phyloP scores from a whole-genome alignment of 30 jellyfish, hydroid and myxozoan genomes.

The Haliclystus octoradiatus region DNA sequence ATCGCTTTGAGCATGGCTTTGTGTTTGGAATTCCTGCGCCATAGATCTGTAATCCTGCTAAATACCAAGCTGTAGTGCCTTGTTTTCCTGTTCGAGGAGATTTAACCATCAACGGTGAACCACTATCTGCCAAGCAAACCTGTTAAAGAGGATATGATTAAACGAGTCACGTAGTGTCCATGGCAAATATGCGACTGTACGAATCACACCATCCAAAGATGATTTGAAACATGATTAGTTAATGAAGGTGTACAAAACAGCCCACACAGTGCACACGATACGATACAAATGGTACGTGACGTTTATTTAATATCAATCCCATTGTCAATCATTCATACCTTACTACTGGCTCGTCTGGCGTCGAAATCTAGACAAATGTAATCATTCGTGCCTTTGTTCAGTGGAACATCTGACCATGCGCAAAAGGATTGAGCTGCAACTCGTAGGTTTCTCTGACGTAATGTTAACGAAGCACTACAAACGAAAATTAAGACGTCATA shows the following conservation, averaged over 20 bases:
- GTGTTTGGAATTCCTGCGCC: slow-evolving; percentile 38
- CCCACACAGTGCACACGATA: too few relatives aligned
- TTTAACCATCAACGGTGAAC: slow-evolving; percentile 34
- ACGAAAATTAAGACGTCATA: neutral
- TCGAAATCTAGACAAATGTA: too few relatives aligned
- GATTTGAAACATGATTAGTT: too few relatives aligned
- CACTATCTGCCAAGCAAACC: slow-evolving; percentile 54
- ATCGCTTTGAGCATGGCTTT: slow-evolving; percentile 11
- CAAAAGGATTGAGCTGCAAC: slow-evolving; percentile 9
- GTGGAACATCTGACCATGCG: too few relatives aligned
- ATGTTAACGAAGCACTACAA: slow-evolving; percentile 8
- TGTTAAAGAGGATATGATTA: neutral
- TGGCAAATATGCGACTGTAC: slow-evolving; percentile 6
- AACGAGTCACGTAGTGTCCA: slow-evolving; percentile 16
- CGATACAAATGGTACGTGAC: too few relatives aligned
- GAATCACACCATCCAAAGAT: neutral
- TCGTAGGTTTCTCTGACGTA: slow-evolving; percentile 9
- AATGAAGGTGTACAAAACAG: too few relatives aligned
- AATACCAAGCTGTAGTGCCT: slow-evolving; percentile 16
- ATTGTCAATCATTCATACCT: too few relatives aligned
- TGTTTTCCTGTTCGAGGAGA: neutral
- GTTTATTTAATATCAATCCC: too few relatives aligned
- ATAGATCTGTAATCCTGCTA: slow-evolving; percentile 29
- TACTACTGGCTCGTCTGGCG: too few relatives aligned
- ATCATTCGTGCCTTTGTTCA: too few relatives aligned